Evolutionary conservation across 2,888 invertebrate species (phyloP).

Genomic region (Ormyrus nitidulus): DNA sequence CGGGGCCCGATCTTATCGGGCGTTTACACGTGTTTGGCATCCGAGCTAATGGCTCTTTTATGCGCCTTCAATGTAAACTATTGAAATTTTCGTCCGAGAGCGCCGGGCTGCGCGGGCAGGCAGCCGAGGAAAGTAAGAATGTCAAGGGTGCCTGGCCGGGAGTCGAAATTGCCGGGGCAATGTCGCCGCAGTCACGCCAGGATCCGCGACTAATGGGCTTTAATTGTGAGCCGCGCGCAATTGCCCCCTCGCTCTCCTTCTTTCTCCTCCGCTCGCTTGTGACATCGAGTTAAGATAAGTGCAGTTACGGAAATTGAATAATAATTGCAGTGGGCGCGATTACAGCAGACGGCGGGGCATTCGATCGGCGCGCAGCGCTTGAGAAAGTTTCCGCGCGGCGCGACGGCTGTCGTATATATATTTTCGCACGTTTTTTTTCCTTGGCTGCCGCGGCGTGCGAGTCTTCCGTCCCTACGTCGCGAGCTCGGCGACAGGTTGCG

Average conservation of each 20-base stretch:
- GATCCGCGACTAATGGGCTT: conserved; percentile 69
- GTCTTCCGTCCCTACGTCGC: background rate
- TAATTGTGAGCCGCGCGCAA: conserved; percentile 67
- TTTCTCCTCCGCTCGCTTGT: conserved; percentile 62
- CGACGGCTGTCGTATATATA: too few species aligned
- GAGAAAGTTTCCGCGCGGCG: too few species aligned
- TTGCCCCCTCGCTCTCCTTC: conserved; percentile 54
- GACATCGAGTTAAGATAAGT: conserved; percentile 70
- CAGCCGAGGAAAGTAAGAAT: conserved; percentile 63
- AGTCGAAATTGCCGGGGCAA: conserved; percentile 63
- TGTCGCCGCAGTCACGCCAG: conserved; percentile 65
- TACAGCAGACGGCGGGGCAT: background rate
- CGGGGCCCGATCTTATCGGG: background rate
- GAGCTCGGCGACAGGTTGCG: conserved; percentile 15
- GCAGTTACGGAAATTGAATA: conserved; percentile 72
- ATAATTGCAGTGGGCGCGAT: conserved; percentile 66
- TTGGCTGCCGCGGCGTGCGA: background rate
- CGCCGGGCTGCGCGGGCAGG: background rate
- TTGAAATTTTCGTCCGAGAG: too few species aligned
- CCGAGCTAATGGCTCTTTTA: too few species aligned
- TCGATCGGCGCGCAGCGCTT: too few species aligned
- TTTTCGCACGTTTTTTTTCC: conserved; percentile 34
- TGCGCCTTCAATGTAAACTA: too few species aligned
- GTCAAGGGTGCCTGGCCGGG: conserved; percentile 67
- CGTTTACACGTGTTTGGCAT: too few species aligned